Percentiles rank a stretch among this genome's conserved stretches.
phyloP scores from a whole-genome alignment of 2,797 vertebrate species.

The Gastrophryne carolinensis region DNA sequence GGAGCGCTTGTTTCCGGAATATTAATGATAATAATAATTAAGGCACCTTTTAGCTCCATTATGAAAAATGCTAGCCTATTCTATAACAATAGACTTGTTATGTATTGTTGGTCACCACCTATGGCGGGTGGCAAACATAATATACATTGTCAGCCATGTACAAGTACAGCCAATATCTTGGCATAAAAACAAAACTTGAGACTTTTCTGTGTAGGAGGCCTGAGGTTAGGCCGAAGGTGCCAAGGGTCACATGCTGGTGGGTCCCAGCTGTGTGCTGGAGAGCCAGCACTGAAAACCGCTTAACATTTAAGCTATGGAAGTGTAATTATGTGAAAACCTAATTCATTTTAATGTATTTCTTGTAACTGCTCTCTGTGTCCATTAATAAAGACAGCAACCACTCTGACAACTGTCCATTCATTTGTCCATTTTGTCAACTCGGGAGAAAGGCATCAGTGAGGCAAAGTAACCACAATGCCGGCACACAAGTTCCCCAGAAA shows the following conservation, averaged over 20 bases:
- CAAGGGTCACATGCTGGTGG: neutral
- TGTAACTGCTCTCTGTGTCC: constrained; percentile 88
- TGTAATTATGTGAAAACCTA: constrained; percentile 57
- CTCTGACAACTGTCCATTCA: constrained; percentile 82
- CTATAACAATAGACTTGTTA: no score
- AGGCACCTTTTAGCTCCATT: no score
- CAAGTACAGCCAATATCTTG: no score
- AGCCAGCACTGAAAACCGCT: neutral
- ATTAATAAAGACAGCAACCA: constrained; percentile 87
- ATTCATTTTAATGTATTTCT: constrained; percentile 82
- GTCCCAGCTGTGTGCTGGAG: neutral
- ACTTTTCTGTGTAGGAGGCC: neutral
- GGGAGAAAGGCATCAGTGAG: constrained; percentile 60
- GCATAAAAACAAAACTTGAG: neutral
- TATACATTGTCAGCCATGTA: no score
- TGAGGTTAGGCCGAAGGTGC: neutral
- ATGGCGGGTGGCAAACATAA: no score
- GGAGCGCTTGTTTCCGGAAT: no score
- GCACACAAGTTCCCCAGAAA: constrained; percentile 66
- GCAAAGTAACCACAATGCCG: constrained; percentile 62
- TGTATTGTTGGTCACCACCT: no score
- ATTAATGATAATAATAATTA: no score
- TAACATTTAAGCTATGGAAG: neutral
- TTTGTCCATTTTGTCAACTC: constrained; percentile 70
- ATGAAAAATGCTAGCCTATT: no score